Base-by-base conservation (phyloP, 2,113 vertebrate genomes). In the Dasyornis broadbenti region DNA sequence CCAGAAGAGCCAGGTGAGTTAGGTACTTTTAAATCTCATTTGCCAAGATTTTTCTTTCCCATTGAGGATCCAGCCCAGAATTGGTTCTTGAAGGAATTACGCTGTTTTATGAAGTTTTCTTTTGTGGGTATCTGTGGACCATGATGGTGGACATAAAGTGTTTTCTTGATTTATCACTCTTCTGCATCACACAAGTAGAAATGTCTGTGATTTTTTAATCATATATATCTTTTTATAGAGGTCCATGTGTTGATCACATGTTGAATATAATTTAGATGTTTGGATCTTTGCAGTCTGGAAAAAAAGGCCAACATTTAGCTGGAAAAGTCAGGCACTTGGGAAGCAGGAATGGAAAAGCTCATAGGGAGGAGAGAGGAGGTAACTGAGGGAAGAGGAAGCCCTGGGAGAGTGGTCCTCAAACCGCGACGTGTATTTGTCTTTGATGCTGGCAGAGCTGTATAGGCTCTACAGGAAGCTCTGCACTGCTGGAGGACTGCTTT, bases 401-500 rank as follows among this genome's bases (percentile, higher is more conserved):
- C 37, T 90, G 69, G 47, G 59, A 85, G 15, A 80, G 12, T 20
- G 11, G 91, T 63, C 79, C 64, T 85, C 72, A 73, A 52, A 80
- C 85, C 27, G 0, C n/a, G 0, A 20, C 1, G 3, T 73, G 47
- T 88, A 20, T 96, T 96, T 96, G 79, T 94, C 82, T 95, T 90
- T 83, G 88, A 94, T 81, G 39, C 71, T 93, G 93, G 82, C 82
- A 78, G 85, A 86, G 40, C 7, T 90, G 61, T 27, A 70, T 17
- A 71, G 39, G 47, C 93, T 80, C 68, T 88, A 59, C 86, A 90
- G 93, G 94, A 96, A 91, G 71, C 64, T 60, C 82, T 75, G 82
- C 94, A 31, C 94, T 88, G 94, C 93, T 96, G 88, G 88, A 96
- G 85, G 60, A 75, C 94, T 73, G 63, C 90, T 92, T 94, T 95